Evolutionary conservation across 2,113 vertebrate genomes (phyloP), one percentile per base, ranked within the genome.

Genomic region (Elephas maximus): DNA sequence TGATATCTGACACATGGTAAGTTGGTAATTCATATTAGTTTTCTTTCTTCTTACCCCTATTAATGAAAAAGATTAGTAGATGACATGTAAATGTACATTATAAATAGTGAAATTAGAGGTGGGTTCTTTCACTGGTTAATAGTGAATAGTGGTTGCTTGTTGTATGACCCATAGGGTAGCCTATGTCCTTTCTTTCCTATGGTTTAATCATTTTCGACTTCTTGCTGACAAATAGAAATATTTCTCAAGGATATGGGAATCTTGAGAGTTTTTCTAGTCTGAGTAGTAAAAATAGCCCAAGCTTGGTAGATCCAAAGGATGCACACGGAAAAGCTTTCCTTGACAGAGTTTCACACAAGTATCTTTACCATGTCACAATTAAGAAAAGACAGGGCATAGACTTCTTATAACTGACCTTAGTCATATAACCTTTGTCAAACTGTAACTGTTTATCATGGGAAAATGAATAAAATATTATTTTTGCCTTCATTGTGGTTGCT

Each of bases 111-210:
- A 95, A 74, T 85, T 57, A 82, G 65, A 79, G 9, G 4, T 69
- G 12, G 48, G 26, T 76, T 88, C 23, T 96, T 96, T 65, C n/a
- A 45, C 71, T 53, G 21, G 18, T 88, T 90, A 77, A 69, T 77
- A 90, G 41, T 84, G 44, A 92, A 74, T 67, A 77, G 28, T 95
- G 11, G 33, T 44, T 23, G 69, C n/a, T 86, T 96, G 26, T 62
- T 65, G 14, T 78, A 18, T 93, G 44, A 33, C 6, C 77, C 79
- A 81, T 48, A 65, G 21, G 18, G 48, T 82, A 83, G 33, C n/a
- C 33, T 65, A 0, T 90, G 23, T 7, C 53, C 48, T 26, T 76
- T 71, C 63, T 69, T 48, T 28, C 53, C 15, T 15, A 2, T 77
- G 28, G 2, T 67, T 84, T 90, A 41, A 57, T 71, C 51, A 90